Conservation (phyloP, 2,113 vertebrate genomes). For the Natator depressus region DNA sequence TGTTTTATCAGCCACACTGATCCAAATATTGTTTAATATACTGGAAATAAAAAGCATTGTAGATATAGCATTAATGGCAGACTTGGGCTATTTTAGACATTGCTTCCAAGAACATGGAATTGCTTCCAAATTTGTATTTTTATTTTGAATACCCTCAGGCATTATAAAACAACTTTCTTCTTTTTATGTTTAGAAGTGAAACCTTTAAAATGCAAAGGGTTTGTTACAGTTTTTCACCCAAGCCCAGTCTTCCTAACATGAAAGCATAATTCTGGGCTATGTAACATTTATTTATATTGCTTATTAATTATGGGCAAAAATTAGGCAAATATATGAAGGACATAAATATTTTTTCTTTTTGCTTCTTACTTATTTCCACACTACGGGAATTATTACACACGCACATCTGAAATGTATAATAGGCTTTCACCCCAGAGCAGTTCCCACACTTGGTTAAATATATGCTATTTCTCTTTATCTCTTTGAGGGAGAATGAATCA, state of each 20-base stretch:
- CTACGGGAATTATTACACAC: slow-evolving; percentile 36
- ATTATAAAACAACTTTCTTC: neutral
- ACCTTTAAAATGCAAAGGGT: neutral
- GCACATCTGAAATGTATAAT: slow-evolving; percentile 27
- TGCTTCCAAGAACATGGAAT: slow-evolving; percentile 7
- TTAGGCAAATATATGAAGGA: slow-evolving; percentile 29
- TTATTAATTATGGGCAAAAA: slow-evolving; percentile 43
- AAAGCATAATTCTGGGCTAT: neutral
- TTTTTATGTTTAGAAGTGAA: neutral
- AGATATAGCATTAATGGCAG: neutral
- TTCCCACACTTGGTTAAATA: slow-evolving; percentile 54
- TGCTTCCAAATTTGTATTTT: neutral
- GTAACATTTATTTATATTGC: neutral
- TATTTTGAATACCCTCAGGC: neutral
- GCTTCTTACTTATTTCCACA: slow-evolving; percentile 3
- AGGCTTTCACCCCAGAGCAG: slow-evolving; percentile 39
- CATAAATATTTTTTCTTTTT: slow-evolving; percentile 48
- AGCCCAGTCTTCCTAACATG: neutral
- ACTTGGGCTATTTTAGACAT: neutral
- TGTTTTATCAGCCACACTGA: slow-evolving; percentile 39
- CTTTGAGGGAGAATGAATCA: slow-evolving; percentile 69
- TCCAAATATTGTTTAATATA: neutral
- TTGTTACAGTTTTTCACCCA: neutral
- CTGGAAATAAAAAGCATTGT: neutral
- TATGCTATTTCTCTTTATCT: slow-evolving; percentile 57